Conservation (phyloP, 2,888 invertebrate genomes). For the Reticulitermes lucifugus region DNA sequence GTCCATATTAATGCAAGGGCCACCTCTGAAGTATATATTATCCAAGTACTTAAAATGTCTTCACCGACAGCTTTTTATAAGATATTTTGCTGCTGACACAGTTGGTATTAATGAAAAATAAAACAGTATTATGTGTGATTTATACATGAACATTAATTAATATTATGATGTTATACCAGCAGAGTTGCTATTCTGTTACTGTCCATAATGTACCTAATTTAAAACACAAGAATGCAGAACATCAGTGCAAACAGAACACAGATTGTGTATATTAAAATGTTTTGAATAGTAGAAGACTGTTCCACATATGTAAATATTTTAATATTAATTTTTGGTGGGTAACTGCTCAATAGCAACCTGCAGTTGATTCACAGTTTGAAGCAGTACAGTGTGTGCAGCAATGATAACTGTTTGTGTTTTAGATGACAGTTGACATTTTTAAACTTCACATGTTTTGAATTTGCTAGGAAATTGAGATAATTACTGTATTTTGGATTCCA, state of each 20-base stretch:
- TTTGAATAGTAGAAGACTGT: no score
- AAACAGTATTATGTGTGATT: background rate
- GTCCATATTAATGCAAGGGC: background rate
- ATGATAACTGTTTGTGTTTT: background rate
- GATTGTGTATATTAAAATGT: no score
- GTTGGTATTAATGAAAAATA: background rate
- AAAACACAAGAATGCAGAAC: background rate
- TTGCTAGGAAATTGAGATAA: background rate
- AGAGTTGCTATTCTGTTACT: background rate
- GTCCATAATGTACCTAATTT: background rate
- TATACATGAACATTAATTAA: background rate
- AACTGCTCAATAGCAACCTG: background rate
- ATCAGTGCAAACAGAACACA: no score
- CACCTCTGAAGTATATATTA: background rate
- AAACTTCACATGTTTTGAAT: background rate
- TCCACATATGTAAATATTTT: no score
- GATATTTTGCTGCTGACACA: background rate
- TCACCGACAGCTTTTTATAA: background rate
- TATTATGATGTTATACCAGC: background rate
- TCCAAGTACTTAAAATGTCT: background rate
- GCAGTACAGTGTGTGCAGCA: background rate
- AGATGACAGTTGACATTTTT: background rate
- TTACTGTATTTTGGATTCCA: background rate
- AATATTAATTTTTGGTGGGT: background rate
- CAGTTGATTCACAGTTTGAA: background rate